phyloP scores from a whole-genome alignment of 2,888 invertebrate genomes.

The Epirrita christyi region DNA sequence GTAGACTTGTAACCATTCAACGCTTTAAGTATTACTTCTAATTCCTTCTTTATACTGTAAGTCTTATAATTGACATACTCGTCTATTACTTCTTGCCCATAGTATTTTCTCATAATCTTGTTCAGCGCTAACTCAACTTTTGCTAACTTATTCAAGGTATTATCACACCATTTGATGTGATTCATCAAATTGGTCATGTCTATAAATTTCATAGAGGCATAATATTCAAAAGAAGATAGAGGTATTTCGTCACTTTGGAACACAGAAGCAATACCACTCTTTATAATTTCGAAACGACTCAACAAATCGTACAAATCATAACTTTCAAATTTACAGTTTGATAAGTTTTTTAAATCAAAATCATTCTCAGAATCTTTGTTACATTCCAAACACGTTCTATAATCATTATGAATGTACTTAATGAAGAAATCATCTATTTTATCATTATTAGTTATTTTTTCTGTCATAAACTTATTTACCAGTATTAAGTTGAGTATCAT shows the following conservation, averaged over 20 bases:
- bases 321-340: constrained; percentile 51
- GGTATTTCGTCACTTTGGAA: constrained; percentile 29
- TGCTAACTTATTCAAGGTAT: constrained; percentile 13
- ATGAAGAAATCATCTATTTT: constrained; percentile 42
- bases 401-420: not conserved
- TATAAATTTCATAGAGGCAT: constrained; percentile 42
- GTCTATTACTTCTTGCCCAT: constrained; percentile 14
- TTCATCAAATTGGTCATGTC: constrained; percentile 38
- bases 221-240: constrained; percentile 42
- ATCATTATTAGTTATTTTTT: constrained; percentile 21
- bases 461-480: constrained; percentile 60
- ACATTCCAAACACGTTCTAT: not conserved
- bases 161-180: constrained; percentile 19
- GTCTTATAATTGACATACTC: constrained; percentile 32
- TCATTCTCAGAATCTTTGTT: constrained; percentile 4
- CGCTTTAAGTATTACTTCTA: not conserved
- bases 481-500: constrained; percentile 84
- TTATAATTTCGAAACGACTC: constrained; percentile 32
- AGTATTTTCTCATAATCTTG: constrained; percentile 26
- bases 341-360: constrained; percentile 36
- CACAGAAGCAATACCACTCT: constrained; percentile 26
- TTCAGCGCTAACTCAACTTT: constrained; percentile 7
- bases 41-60: constrained; percentile 13
- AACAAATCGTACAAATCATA: constrained; percentile 41
- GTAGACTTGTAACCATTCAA: constrained; percentile 4